Conservation (phyloP, 2,888 invertebrate species). For the Apantesis nais region DNA sequence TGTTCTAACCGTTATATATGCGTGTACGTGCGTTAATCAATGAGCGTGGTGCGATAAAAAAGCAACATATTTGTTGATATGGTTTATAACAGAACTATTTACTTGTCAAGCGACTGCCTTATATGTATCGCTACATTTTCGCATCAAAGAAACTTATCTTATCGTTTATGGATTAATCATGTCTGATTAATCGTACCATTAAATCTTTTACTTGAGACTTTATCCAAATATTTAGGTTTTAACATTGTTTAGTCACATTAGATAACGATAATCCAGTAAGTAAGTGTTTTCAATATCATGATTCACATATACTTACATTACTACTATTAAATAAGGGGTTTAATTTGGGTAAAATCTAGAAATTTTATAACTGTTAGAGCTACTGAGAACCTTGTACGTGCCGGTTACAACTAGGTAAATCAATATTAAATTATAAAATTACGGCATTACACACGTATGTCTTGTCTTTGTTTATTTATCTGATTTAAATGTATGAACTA, state of each 20-base stretch:
- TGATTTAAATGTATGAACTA: not conserved
- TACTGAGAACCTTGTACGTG: no score
- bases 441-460: no score
- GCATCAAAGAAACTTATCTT: constrained; percentile 9
- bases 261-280: not conserved
- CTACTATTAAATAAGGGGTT: not conserved
- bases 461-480: not conserved
- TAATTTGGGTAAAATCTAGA: not conserved
- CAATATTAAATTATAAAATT: no score
- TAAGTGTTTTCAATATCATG: not conserved
- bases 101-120: not conserved
- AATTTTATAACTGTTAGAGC: not conserved
- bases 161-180: not conserved
- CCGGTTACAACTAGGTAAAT: no score
- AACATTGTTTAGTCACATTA: not conserved
- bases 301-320: not conserved
- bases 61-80: not conserved
- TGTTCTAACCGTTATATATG: not conserved
- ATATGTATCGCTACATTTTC: not conserved
- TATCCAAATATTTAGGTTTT: not conserved
- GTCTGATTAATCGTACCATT: not conserved
- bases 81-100: not conserved
- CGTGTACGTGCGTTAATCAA: not conserved
- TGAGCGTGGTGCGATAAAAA: not conserved
- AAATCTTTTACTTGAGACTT: not conserved